phyloP scores from a whole-genome alignment of 2,113 vertebrate genomes.

The Nerophis ophidion region DNA sequence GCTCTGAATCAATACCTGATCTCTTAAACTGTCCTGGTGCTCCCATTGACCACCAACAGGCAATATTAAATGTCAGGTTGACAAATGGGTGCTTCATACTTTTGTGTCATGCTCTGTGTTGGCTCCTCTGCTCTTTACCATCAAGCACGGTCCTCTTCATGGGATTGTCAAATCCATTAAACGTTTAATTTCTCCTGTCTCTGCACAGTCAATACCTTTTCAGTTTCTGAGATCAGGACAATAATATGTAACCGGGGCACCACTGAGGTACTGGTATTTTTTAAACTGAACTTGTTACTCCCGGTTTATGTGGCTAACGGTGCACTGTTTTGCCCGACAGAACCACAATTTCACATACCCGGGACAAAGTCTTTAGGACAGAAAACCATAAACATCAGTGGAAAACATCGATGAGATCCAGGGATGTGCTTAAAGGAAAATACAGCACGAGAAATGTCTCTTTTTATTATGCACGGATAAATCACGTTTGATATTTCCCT shows the following conservation, averaged over 20 bases:
- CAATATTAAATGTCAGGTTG: slow-evolving; percentile 43
- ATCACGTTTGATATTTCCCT: slow-evolving; percentile 29
- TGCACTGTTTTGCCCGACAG: slow-evolving; percentile 18
- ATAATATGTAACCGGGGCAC: background rate
- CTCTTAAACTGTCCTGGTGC: slow-evolving; percentile 17
- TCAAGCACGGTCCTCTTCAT: slow-evolving; percentile 14
- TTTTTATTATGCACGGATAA: slow-evolving; percentile 30
- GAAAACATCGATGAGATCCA: slow-evolving; percentile 31
- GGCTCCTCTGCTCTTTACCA: slow-evolving; percentile 28
- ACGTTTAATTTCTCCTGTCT: slow-evolving; percentile 44
- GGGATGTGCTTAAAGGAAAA: slow-evolving; percentile 26
- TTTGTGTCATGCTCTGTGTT: slow-evolving; percentile 34
- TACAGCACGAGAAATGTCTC: slow-evolving; percentile 22
- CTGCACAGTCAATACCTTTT: slow-evolving; percentile 37
- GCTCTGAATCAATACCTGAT: no score
- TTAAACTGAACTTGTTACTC: slow-evolving; percentile 15
- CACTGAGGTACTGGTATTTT: slow-evolving; percentile 13
- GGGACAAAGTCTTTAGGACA: slow-evolving; percentile 6
- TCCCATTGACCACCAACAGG: slow-evolving; percentile 43
- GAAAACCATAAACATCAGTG: slow-evolving; percentile 6
- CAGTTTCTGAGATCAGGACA: slow-evolving; percentile 20
- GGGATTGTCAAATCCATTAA: slow-evolving; percentile 43
- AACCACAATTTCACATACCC: slow-evolving; percentile 23
- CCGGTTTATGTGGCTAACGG: slow-evolving; percentile 31
- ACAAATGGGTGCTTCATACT: slow-evolving; percentile 27